Conservation (phyloP, 2,797 vertebrate genomes). For the Threskiornis aethiopicus region DNA sequence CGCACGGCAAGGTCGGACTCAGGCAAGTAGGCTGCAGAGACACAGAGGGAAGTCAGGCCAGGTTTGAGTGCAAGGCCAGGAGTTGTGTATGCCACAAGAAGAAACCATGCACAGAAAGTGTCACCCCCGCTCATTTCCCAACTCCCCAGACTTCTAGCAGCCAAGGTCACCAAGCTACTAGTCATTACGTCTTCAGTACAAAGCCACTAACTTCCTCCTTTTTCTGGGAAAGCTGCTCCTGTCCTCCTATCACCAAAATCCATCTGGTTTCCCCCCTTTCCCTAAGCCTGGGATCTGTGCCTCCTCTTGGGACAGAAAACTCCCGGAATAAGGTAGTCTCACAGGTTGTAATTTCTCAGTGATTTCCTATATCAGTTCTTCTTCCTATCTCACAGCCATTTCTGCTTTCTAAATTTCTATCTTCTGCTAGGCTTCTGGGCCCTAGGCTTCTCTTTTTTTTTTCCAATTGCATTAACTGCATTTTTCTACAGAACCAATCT, state of each 20-base stretch:
- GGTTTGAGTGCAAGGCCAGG: neutral
- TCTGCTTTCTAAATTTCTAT: neutral
- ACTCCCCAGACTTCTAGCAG: neutral
- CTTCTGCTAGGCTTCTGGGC: neutral
- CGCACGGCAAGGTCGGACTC: constrained; percentile 59
- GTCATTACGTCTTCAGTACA: neutral
- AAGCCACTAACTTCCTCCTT: neutral
- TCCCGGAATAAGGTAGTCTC: neutral
- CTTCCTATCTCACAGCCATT: neutral
- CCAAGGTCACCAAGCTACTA: neutral
- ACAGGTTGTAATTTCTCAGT: neutral
- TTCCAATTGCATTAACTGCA: neutral
- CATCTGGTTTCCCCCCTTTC: neutral
- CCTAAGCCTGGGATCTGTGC: neutral
- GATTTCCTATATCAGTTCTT: neutral
- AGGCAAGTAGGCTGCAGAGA: constrained; percentile 75
- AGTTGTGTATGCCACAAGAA: neutral
- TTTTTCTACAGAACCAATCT: neutral
- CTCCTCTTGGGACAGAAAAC: neutral
- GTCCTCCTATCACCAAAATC: neutral
- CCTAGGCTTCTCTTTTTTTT: neutral
- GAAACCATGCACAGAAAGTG: neutral
- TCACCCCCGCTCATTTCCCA: accelerated
- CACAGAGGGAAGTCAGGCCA: neutral
- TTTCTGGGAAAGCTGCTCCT: neutral